phyloP scores from a whole-genome alignment of 2,797 vertebrate genomes.

The Apodemus agrarius region DNA sequence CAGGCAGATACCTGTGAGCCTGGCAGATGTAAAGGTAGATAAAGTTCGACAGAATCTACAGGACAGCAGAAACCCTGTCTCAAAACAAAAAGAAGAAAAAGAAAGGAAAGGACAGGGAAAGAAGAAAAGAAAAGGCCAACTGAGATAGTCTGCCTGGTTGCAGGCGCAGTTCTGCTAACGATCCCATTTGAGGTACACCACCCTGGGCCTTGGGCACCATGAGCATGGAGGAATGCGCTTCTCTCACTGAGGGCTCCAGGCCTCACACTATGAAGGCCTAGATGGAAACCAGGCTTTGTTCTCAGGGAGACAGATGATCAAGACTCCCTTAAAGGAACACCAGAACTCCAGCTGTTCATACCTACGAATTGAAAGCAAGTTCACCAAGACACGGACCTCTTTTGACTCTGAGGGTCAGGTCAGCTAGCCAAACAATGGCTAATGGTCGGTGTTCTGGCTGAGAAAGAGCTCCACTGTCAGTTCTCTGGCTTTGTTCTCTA shows the following conservation, averaged over 20 bases:
- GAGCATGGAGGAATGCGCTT: neutral
- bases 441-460: neutral
- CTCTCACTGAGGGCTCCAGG: neutral
- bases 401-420: neutral
- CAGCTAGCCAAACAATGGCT: neutral
- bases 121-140: neutral
- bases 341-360: neutral
- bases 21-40: neutral
- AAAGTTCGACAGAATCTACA: neutral
- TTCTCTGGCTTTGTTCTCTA: conserved; percentile 24
- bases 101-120: too few relatives aligned
- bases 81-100: neutral
- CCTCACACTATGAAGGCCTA: neutral
- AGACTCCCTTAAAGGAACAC: conserved; percentile 20
- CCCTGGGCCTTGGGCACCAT: neutral
- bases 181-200: neutral
- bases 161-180: neutral
- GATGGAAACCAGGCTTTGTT: conserved; percentile 7
- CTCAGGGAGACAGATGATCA: neutral
- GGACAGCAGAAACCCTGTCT: neutral
- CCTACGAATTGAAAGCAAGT: neutral
- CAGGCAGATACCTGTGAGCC: neutral
- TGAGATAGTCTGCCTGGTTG: neutral
- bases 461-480: conserved; percentile 8
- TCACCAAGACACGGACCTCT: neutral